Evolutionary conservation across 1,140 invertebrate species (phyloP).

Genomic region (Drosophila oshimai): DNA sequence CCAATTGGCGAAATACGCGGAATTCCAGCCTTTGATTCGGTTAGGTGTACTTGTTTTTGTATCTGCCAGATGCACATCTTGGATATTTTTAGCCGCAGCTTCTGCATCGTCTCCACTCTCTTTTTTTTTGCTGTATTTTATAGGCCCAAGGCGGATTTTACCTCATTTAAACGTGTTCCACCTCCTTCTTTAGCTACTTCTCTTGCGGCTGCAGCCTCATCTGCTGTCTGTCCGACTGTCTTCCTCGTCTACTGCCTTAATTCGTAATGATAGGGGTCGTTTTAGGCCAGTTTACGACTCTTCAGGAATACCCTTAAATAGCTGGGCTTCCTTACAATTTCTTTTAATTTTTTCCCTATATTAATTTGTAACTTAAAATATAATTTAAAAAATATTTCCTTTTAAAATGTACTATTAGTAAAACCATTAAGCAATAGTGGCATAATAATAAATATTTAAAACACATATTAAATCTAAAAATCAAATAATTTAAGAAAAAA

Average conservation of each 20-base stretch:
- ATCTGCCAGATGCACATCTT: constrained; percentile 54
- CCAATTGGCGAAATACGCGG: constrained; percentile 41
- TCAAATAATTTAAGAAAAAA: too few species aligned
- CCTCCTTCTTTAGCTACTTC: constrained; percentile 36
- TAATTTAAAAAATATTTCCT: too few species aligned
- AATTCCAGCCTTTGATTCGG: constrained; percentile 42
- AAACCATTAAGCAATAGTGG: too few species aligned
- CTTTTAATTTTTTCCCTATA: neutral
- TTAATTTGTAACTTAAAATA: too few species aligned
- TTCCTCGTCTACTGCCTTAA: constrained; percentile 48
- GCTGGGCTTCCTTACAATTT: neutral
- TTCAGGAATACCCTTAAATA: constrained; percentile 4
- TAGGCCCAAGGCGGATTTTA: constrained; percentile 59
- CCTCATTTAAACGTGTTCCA: constrained; percentile 74
- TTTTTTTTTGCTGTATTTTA: constrained; percentile 31
- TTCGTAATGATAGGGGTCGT: constrained; percentile 52
- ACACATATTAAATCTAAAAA: too few species aligned
- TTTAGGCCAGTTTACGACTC: neutral
- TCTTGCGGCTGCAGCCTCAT: constrained; percentile 19
- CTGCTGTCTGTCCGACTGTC: constrained; percentile 5
- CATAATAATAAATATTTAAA: too few species aligned
- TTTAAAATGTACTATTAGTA: too few species aligned
- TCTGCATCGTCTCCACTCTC: constrained; percentile 25
- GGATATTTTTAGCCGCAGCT: constrained; percentile 53
- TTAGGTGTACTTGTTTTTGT: constrained; percentile 47